Evolutionary conservation across 2,113 vertebrate species (phyloP).

Genomic region (Acanthochromis polyacanthus): DNA sequence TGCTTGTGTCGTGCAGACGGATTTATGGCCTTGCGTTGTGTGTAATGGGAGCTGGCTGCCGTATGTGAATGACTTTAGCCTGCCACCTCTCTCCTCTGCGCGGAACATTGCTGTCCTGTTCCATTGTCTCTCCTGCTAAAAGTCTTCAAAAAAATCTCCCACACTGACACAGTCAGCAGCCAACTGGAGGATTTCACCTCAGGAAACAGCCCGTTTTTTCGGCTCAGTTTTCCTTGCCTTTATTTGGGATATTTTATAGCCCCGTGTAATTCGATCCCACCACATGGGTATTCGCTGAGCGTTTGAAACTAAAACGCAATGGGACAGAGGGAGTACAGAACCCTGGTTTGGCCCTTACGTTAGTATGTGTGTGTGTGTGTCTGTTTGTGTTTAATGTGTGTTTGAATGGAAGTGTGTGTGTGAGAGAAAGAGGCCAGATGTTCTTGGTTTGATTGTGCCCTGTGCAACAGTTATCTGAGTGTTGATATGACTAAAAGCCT

Average conservation of each 20-base stretch:
- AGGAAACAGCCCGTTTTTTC: slow-evolving; percentile 74
- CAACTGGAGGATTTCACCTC: slow-evolving; percentile 73
- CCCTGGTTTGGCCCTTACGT: slow-evolving; percentile 69
- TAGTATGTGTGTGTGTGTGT: slow-evolving; percentile 31
- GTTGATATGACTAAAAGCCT: slow-evolving; percentile 74
- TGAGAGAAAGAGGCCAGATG: slow-evolving; percentile 74
- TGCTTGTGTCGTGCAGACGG: slow-evolving; percentile 66
- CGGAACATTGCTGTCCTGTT: slow-evolving; percentile 66
- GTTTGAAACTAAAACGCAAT: slow-evolving; percentile 82
- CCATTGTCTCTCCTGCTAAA: slow-evolving; percentile 70
- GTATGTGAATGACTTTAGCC: slow-evolving; percentile 68
- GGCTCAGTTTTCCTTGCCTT: slow-evolving; percentile 79
- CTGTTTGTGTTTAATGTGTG: slow-evolving; percentile 73
- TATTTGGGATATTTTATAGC: slow-evolving; percentile 86
- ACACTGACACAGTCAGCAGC: slow-evolving; percentile 69
- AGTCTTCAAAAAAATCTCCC: slow-evolving; percentile 46
- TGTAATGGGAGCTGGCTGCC: slow-evolving; percentile 77
- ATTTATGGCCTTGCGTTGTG: slow-evolving; percentile 75
- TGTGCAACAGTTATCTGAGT: slow-evolving; percentile 72
- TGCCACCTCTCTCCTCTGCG: slow-evolving; percentile 63
- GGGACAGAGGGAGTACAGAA: slow-evolving; percentile 78
- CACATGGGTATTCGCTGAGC: slow-evolving; percentile 82
- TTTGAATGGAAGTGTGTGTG: slow-evolving; percentile 66
- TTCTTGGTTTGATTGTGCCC: slow-evolving; percentile 77
- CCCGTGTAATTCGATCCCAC: slow-evolving; percentile 78